Evolutionary conservation across 2,888 invertebrate genomes (phyloP), one percentile per base, ranked within the genome.

Genomic region (Cephus runcator): DNA sequence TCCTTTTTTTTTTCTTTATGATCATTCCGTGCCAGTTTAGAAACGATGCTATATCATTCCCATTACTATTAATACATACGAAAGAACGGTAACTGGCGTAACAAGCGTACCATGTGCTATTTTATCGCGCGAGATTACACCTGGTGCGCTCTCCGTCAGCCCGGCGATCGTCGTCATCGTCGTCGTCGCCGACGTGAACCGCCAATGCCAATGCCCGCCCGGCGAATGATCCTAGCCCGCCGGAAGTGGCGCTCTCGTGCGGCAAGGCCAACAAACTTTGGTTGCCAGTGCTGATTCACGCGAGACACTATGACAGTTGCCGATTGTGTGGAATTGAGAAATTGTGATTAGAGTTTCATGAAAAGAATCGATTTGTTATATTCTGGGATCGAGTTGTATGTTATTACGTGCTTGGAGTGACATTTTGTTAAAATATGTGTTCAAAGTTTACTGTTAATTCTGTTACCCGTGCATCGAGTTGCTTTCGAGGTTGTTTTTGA

Each of bases 131-230:
- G 23, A 56, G 23, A 56, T 56, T 56, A 56, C 56, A 15, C 23
- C 23, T 56, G 56, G 23, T 56, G 6, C 56, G 9, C 9, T 56
- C 9, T 15, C 23, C 56, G 56, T 9, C 56, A 9, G 56, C 56
- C 56, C 9, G 56, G 56, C 56, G 56, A 56, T 40, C 40, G 15
- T 40, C 40, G 6, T 56, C 56, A 23, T 56, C 23, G 23, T 23
- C 36, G 36, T 36, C 40, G 56, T 56, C 23, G 15, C 56, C 56
- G 56, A 56, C 56, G 56, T 9, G 23, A 56, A 56, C 23, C 56
- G 2, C 40, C 77, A 74, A 80, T 79, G 80, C 77, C 79, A 78
- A 78, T 79, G 80, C 78, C 77, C 69, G 80, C 78, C 77, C 69
- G 73, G 69, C 56, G 73, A 73, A 77, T 76, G 79, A 80, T 77